Percentiles rank a stretch among this genome's conserved stretches.
Evolutionary conservation across 2,113 vertebrate species (phyloP).

Genomic region (Felis catus): DNA sequence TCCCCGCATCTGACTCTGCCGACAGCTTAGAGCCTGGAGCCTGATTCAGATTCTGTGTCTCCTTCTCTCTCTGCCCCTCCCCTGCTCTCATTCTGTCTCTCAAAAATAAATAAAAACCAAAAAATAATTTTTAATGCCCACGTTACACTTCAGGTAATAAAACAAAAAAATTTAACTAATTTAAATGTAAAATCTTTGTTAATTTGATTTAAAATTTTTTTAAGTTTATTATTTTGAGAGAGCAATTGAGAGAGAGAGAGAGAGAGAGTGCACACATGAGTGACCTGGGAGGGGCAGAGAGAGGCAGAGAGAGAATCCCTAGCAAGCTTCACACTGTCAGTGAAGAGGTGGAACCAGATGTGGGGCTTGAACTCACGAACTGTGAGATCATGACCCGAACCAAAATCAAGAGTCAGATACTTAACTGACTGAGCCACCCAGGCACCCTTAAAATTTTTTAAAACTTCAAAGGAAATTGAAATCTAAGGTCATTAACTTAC

Average conservation of each 20-base stretch:
- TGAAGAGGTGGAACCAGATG: too few relatives aligned
- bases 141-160: neutral
- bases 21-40: neutral
- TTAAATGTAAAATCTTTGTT: neutral
- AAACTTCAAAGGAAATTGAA: neutral
- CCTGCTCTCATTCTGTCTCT: neutral
- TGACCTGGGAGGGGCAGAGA: too few relatives aligned
- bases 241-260: too few relatives aligned
- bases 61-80: neutral
- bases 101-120: neutral
- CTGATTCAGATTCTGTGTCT: neutral
- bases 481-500: conserved; percentile 13
- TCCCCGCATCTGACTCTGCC: neutral
- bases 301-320: too few relatives aligned
- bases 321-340: too few relatives aligned
- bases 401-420: too few relatives aligned
- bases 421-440: too few relatives aligned
- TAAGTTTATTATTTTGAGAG: too few relatives aligned
- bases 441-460: neutral
- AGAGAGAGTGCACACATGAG: too few relatives aligned
- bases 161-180: neutral
- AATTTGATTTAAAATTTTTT: too few relatives aligned
- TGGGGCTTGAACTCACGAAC: too few relatives aligned
- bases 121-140: neutral
- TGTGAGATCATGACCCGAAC: too few relatives aligned